phyloP scores from a whole-genome alignment of 2,113 vertebrate species.

The Callithrix jacchus region DNA sequence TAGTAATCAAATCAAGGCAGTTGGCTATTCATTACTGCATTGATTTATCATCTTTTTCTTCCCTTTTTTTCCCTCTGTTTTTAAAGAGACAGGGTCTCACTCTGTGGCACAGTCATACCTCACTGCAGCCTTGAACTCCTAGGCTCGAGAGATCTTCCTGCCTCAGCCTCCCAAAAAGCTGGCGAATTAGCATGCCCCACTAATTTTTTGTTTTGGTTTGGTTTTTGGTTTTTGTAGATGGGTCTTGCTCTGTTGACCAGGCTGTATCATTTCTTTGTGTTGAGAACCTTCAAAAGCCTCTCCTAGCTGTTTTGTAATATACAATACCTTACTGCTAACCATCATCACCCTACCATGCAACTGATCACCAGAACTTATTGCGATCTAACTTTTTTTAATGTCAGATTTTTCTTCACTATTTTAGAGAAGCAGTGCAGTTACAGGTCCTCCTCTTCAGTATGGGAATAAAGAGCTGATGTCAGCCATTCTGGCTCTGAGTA shows the following conservation, averaged over 20 bases:
- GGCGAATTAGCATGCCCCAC: too few relatives aligned
- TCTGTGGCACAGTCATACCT: too few relatives aligned
- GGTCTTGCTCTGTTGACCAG: too few relatives aligned
- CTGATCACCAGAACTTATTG: background rate
- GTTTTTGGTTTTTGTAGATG: too few relatives aligned
- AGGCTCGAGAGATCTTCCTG: too few relatives aligned
- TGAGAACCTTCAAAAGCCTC: background rate
- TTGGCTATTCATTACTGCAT: background rate
- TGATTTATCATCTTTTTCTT: background rate
- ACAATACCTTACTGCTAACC: background rate
- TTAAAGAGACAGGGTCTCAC: too few relatives aligned
- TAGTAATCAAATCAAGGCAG: background rate
- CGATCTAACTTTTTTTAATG: background rate
- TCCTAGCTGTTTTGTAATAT: background rate
- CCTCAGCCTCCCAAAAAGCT: too few relatives aligned
- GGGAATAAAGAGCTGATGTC: background rate
- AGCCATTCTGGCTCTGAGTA: background rate
- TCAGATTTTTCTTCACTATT: background rate
- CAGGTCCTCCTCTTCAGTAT: background rate
- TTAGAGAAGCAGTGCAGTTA: background rate
- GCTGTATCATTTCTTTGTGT: background rate
- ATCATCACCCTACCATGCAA: background rate
- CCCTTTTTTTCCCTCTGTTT: too few relatives aligned
- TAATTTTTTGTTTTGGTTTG: too few relatives aligned
- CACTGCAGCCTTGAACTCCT: too few relatives aligned